These are phyloP conservation scores for Turritopsis dohrnii DNA, from an alignment of 30 jellyfish, hydroid and myxozoan species.

Conservation along the genomic window DNA sequence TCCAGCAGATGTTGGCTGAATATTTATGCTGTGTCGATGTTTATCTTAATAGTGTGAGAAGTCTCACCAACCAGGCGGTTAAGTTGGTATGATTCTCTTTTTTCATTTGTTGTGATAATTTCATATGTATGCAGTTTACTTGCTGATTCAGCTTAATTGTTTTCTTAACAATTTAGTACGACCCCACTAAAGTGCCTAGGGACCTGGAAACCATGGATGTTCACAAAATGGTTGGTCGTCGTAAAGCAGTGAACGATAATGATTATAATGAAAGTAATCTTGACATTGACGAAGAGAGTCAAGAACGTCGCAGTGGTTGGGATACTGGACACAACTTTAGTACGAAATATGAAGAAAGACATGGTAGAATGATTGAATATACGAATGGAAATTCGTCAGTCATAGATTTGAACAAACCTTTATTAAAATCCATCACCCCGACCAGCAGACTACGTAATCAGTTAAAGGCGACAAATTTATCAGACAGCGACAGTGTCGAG, in stretches of 20 bases:
- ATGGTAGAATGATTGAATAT: conserved; percentile 35
- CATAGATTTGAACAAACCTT: conserved; percentile 9
- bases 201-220: not conserved
- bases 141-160: not conserved
- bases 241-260: not conserved
- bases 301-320: conserved; percentile 26
- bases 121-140: not conserved
- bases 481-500: no score
- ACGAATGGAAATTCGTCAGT: conserved; percentile 5
- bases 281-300: not conserved
- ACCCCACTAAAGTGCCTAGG: not conserved
- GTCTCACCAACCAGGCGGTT: conserved; percentile 26
- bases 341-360: conserved; percentile 24
- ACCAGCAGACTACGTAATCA: not conserved
- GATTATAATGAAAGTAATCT: not conserved
- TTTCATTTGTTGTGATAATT: not conserved
- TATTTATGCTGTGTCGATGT: conserved; percentile 77
- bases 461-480: not conserved
- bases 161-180: not conserved
- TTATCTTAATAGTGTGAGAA: conserved; percentile 50
- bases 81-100: conserved; percentile 8
- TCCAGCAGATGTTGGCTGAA: conserved; percentile 71
- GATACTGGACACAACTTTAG: conserved; percentile 25
- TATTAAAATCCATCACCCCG: not conserved
- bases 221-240: not conserved